Percentiles rank a stretch among this genome's conserved stretches.
Conservation (phyloP, 2,888 invertebrate genomes). For the Rhagium mordax region DNA sequence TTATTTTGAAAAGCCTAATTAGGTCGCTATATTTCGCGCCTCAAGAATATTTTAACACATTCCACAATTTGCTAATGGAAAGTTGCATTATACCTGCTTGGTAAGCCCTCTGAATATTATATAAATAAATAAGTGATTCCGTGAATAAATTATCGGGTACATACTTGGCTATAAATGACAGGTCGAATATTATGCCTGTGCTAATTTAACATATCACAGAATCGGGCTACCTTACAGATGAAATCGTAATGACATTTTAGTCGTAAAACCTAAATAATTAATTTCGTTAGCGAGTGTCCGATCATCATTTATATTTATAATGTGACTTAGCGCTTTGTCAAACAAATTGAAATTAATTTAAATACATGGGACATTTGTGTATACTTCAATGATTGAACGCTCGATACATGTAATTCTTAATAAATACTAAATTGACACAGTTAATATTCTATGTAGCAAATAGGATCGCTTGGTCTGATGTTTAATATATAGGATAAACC, state of each 20-base stretch:
- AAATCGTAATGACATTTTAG: constrained; percentile 18
- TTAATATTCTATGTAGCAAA: constrained; percentile 7
- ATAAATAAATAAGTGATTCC: not conserved
- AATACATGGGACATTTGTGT: constrained; percentile 23
- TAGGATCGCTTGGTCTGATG: not conserved
- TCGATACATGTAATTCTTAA: constrained; percentile 3
- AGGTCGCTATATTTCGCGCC: too few relatives aligned
- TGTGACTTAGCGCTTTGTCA: constrained; percentile 29
- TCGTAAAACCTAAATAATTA: constrained; percentile 18
- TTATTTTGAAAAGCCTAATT: too few relatives aligned
- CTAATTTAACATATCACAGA: not conserved
- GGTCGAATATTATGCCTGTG: not conserved
- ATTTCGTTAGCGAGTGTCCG: constrained; percentile 6
- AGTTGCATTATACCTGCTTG: too few relatives aligned
- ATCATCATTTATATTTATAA: constrained; percentile 30
- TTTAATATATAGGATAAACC: not conserved
- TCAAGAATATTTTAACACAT: too few relatives aligned
- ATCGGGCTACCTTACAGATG: constrained; percentile 6
- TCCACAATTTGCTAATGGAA: too few relatives aligned
- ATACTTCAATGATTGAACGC: constrained; percentile 21
- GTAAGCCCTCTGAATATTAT: too few relatives aligned
- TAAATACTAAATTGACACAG: constrained; percentile 9
- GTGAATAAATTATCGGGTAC: not conserved
- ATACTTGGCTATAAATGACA: not conserved
- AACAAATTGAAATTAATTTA: constrained; percentile 30